These are phyloP conservation scores for Acropora tenuis DNA, from an alignment of 64 coral and sea anemone genomes.

Conservation along the genomic window DNA sequence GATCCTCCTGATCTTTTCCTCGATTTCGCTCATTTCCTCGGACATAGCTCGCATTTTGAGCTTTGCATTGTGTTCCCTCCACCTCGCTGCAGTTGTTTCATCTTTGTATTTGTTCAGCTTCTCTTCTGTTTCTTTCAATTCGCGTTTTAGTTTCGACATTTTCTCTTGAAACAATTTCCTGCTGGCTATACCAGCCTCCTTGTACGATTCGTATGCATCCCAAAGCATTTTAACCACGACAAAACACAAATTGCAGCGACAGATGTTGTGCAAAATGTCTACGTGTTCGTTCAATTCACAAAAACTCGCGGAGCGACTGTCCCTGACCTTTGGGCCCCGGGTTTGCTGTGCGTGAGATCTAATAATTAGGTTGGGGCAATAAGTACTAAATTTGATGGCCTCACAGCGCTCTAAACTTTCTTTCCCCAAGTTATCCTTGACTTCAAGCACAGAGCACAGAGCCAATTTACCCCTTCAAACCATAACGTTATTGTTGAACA, in stretches of 20 bases:
- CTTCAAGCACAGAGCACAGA: neutral
- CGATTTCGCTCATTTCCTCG: conserved; percentile 1
- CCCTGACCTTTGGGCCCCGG: neutral
- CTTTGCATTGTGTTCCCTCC: conserved; percentile 25
- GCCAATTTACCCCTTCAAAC: neutral
- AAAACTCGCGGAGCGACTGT: no score
- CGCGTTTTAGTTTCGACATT: conserved; percentile 11
- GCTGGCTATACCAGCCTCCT: neutral
- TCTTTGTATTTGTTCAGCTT: neutral
- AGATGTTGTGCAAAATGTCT: neutral
- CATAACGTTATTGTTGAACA: neutral
- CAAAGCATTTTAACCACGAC: neutral
- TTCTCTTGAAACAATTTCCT: conserved; percentile 32
- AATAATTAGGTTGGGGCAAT: no score
- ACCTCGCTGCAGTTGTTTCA: conserved; percentile 17
- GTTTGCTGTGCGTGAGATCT: neutral
- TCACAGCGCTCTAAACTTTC: no score
- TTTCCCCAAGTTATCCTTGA: no score
- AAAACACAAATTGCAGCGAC: neutral
- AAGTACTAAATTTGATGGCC: no score
- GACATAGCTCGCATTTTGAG: conserved; percentile 37
- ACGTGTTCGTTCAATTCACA: no score
- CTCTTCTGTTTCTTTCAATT: conserved; percentile 28
- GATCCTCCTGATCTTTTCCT: conserved; percentile 5
- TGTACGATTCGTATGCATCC: neutral